Conservation (phyloP, 2,113 vertebrate species). For the Crotalus helleri region DNA sequence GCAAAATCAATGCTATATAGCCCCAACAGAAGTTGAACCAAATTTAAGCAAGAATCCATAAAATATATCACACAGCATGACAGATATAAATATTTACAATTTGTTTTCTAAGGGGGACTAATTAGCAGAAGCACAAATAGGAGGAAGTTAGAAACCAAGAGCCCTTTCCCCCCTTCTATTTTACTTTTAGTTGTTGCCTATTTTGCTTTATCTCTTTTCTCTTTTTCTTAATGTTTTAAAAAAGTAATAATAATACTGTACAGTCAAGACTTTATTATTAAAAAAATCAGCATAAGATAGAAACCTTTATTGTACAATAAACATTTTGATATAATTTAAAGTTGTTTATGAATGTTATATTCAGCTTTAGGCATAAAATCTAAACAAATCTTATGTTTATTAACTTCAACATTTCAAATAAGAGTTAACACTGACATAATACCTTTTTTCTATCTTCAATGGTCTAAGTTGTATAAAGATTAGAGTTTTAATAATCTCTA, state of each 20-base stretch:
- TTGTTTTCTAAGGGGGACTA: not conserved
- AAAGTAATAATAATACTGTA: not conserved
- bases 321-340: not conserved
- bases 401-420: not conserved
- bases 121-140: not conserved
- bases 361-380: not conserved
- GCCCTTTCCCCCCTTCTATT: not conserved
- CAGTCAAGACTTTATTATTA: not conserved
- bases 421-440: not conserved
- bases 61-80: not conserved
- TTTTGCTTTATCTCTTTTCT: not conserved
- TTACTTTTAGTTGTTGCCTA: not conserved
- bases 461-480: not conserved
- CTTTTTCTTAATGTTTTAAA: not conserved
- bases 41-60: not conserved
- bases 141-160: not conserved
- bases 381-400: not conserved
- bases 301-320: not conserved
- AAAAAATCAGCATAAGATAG: not conserved
- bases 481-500: not conserved
- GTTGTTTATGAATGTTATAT: not conserved
- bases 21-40: not conserved
- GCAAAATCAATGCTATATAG: not conserved
- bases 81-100: not conserved
- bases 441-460: not conserved